Conservation (phyloP, 2,113 vertebrate genomes). For the Maccullochella peelii region DNA sequence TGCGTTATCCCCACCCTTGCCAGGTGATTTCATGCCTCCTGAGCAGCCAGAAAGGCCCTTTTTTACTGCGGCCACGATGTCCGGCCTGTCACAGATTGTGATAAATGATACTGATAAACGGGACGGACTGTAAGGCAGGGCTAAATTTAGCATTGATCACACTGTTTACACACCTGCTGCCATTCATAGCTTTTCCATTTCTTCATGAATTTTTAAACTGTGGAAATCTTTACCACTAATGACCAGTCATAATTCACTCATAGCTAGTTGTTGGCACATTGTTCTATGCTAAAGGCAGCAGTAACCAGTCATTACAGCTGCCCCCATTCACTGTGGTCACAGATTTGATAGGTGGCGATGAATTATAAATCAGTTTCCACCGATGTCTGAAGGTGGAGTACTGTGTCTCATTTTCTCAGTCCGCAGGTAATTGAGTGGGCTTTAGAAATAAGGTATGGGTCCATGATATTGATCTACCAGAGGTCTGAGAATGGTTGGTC, state of each 20-base stretch:
- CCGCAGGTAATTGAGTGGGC: conserved; percentile 54
- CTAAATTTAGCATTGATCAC: conserved; percentile 70
- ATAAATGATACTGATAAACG: conserved; percentile 74
- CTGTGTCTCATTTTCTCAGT: conserved; percentile 42
- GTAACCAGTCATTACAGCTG: conserved; percentile 32
- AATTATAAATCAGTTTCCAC: conserved; percentile 75
- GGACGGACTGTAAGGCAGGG: conserved; percentile 9
- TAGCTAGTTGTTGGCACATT: conserved; percentile 12
- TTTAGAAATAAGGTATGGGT: conserved; percentile 40
- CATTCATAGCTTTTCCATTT: conserved; percentile 59
- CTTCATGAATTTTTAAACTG: conserved; percentile 70
- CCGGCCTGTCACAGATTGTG: conserved; percentile 72
- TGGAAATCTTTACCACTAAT: conserved; percentile 59
- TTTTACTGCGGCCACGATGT: conserved; percentile 44
- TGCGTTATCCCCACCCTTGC: conserved; percentile 62
- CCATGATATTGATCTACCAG: conserved; percentile 54
- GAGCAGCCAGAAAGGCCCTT: conserved; percentile 61
- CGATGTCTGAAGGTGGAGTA: conserved; percentile 31
- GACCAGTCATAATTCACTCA: conserved; percentile 43
- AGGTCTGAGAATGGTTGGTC: conserved; percentile 49
- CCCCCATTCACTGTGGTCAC: conserved; percentile 41
- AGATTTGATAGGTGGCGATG: conserved; percentile 58
- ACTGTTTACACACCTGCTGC: conserved; percentile 32
- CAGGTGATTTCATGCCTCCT: conserved; percentile 77
- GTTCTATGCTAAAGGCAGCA: conserved; percentile 21